Evolutionary conservation across 2,113 vertebrate genomes (phyloP).

Genomic region (Phaetusa simplex): DNA sequence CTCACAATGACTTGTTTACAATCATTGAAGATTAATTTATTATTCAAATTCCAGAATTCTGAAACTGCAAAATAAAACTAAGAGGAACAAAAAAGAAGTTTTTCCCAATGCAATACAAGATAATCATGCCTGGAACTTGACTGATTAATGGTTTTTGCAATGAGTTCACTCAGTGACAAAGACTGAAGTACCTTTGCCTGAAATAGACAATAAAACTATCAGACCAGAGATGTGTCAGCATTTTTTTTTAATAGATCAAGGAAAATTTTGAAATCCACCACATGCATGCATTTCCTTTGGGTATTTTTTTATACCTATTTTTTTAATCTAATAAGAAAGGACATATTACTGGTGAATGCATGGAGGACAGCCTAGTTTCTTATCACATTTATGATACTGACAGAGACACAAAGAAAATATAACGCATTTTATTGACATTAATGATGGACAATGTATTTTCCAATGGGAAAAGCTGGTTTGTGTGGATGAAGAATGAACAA

Average conservation of each 20-base stretch:
- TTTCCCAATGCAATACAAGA: not conserved
- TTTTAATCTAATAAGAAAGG: not conserved
- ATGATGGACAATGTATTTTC: not conserved
- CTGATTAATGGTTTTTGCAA: not conserved
- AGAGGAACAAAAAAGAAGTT: not conserved
- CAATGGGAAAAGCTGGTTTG: not conserved
- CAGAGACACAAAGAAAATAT: fast-evolving
- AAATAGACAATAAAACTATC: not conserved
- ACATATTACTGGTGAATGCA: not conserved
- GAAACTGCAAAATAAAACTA: not conserved
- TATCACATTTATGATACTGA: not conserved
- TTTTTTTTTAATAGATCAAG: not conserved
- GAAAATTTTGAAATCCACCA: not conserved
- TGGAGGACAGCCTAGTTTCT: not conserved
- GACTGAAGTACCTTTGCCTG: not conserved
- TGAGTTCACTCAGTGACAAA: not conserved
- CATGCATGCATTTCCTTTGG: not conserved
- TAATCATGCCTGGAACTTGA: not conserved
- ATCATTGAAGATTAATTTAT: not conserved
- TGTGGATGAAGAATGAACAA: not conserved
- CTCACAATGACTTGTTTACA: not conserved
- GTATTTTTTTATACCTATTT: not conserved
- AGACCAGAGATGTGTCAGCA: not conserved
- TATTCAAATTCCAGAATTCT: not conserved
- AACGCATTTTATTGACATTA: not conserved